These are phyloP conservation scores for Calephelis nemesis DNA, from an alignment of 1,140 invertebrate species.

Conservation along the genomic window DNA sequence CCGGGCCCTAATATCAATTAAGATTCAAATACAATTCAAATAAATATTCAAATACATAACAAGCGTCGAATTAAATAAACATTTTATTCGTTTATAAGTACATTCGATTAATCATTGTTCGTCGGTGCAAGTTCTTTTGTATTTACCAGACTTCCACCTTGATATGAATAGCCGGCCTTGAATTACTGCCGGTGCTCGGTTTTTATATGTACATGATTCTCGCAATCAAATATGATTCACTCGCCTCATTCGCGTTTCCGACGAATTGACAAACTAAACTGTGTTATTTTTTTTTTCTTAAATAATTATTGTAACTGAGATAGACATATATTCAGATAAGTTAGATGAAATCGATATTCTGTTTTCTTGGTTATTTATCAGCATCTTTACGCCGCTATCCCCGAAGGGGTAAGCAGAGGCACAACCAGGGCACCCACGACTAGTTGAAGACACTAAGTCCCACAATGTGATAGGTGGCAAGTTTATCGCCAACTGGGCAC, in stretches of 20 bases:
- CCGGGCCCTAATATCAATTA: neutral
- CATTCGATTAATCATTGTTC: slow-evolving; percentile 15
- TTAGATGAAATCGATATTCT: no score
- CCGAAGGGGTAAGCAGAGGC: no score
- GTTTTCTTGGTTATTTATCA: no score
- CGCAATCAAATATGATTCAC: slow-evolving; percentile 35
- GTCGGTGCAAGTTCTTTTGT: slow-evolving; percentile 8
- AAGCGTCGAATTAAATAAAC: neutral
- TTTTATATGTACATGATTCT: slow-evolving; percentile 24
- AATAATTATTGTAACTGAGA: no score
- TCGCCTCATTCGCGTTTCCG: slow-evolving; percentile 33
- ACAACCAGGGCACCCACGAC: no score
- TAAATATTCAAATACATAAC: neutral
- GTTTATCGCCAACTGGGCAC: no score
- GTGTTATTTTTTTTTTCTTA: neutral
- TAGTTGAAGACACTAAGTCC: no score
- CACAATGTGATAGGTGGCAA: no score
- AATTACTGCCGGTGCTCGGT: slow-evolving; percentile 1
- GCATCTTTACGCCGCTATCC: no score
- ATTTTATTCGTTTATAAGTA: slow-evolving; percentile 2
- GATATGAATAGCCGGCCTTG: slow-evolving; percentile 28
- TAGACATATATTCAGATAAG: no score
- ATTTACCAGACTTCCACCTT: slow-evolving; percentile 22
- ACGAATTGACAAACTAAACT: slow-evolving; percentile 20
- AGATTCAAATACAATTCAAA: neutral